Evolutionary conservation across 1,140 invertebrate species (phyloP), one percentile per base, ranked within the genome.

Genomic region (Leptinotarsa undecemlineata): DNA sequence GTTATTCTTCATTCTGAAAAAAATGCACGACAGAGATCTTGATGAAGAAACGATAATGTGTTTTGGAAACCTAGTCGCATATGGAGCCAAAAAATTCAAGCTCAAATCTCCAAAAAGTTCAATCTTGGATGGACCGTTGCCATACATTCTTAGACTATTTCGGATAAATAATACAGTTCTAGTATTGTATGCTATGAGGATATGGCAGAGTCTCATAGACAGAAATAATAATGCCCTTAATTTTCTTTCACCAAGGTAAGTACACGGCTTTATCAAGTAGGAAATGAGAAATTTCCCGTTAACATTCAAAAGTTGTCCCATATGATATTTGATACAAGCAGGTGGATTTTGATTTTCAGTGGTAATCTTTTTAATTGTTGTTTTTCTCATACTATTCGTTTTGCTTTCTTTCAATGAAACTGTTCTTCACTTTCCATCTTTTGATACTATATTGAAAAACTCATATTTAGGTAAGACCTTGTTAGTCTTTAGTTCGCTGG

Each of bases 121-220:
- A 20, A 48, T 68, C 17, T 11, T 69, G 20, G 42, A 68, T 14
- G 67, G 67, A 62, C 67, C 51, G 42, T n/a, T 74, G 51, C 67
- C 73, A 20, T 20, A 23, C 21, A 23, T 69, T 62, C 19, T 61
- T 17, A 61, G 21, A 8, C 20, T 47, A n/a, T 48, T 68, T 23
- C 4, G 63, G 51, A 47, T 23, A 23, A 61, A 33, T n/a, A 26
- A 19, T 23, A 2, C 33, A 8, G 21, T 66, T 19, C 8, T 73
- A 23, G 89, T 85, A 73, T 78, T 90, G 0, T 77, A 90, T 13
- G 89, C 89, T 6, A 87, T 87, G 74, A 81, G 88, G 20, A 84
- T 90, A 3, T 74, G 90, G 3, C 86, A 89, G 26, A 84, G 86
- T 78, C 81, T 91, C 61, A 81, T 90, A 3, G 89, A 91, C 76